Percentiles rank a stretch among this genome's conserved stretches.
phyloP scores from a whole-genome alignment of 2,888 invertebrate genomes.

The Lacanobia wlatinum region DNA sequence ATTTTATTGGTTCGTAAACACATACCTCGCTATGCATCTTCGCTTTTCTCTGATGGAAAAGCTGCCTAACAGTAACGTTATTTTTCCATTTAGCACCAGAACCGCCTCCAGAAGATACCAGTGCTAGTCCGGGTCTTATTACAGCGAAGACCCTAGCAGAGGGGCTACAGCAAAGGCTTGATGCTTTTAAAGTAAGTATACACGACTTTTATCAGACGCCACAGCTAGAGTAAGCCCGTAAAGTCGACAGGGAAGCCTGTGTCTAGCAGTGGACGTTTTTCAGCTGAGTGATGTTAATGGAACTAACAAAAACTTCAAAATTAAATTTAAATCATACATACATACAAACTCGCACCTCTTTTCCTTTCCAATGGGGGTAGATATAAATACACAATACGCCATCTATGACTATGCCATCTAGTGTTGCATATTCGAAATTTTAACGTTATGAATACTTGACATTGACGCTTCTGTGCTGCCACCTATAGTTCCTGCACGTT shows the following conservation, averaged over 20 bases:
- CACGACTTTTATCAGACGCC: not conserved
- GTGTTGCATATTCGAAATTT: too few species aligned
- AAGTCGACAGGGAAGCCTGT: not conserved
- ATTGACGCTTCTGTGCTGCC: too few species aligned
- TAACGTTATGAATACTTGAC: too few species aligned
- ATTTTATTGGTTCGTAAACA: too few species aligned
- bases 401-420: too few species aligned
- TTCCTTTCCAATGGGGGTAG: not conserved
- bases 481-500: not conserved
- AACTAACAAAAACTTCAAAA: not conserved
- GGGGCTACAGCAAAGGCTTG: slow-evolving; percentile 95
- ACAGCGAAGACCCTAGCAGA: slow-evolving; percentile 92
- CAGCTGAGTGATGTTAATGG: not conserved
- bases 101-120: slow-evolving; percentile 66
- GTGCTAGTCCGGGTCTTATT: slow-evolving; percentile 74
- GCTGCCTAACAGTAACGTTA: not conserved
- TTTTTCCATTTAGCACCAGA: slow-evolving; percentile 72
- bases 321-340: not conserved
- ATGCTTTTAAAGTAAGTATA: slow-evolving; percentile 91
- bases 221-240: not conserved
- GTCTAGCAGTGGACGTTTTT: not conserved
- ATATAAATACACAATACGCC: not conserved
- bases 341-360: not conserved
- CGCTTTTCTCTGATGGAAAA: too few species aligned
- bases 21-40: too few species aligned